Base-by-base conservation (phyloP, 1,140 invertebrate species). In the Leptinotarsa undecemlineata region DNA sequence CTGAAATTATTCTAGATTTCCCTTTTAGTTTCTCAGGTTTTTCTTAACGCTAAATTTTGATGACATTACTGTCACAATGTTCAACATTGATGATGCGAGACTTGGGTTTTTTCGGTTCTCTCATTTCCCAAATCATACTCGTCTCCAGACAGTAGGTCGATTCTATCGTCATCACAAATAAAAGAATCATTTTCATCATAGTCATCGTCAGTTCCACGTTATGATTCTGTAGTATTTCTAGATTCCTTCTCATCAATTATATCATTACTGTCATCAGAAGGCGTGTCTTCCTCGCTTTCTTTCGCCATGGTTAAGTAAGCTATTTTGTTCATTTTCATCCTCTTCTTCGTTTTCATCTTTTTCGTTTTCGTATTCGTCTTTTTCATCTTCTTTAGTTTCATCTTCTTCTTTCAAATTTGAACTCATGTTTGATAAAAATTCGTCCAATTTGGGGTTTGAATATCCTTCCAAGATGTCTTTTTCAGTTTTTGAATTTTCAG, bases 241-340 rank as follows among this genome's bases (percentile, higher is more conserved):
- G 81, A 82, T 77, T 83, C 82, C 6, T 81, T 81, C 57, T 78
- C 75, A 75, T 81, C 79, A n/a, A 79, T 74, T 13, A 83, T 81
- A 48, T 79, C 75, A 68, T 83, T 83, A 69, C 82, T 83, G 33
- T 76, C 78, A 74, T 81, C 79, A 15, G 81, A 81, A 14, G 82
- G 80, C 11, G 80, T 82, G 33, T 80, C 79, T 76, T 83, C 82
- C 77, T 82, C 80, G 48, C 77, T 73, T 75, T 79, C 78, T 66
- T 79, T 75, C 17, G 78, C 78, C 78, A 79, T 79, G 13, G 51
- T 72, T 64, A 64, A 68, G 63, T 20, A 77, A 79, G 47, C 57
- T 63, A 48, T 74, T 74, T 48, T 72, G 71, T 23, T 68, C 48
- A 11, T 19, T 57, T 14, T 48, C 63, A 19, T 57, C 71, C 3